Conservation (phyloP, 2,888 invertebrate genomes). For the Caradrina kadenii region DNA sequence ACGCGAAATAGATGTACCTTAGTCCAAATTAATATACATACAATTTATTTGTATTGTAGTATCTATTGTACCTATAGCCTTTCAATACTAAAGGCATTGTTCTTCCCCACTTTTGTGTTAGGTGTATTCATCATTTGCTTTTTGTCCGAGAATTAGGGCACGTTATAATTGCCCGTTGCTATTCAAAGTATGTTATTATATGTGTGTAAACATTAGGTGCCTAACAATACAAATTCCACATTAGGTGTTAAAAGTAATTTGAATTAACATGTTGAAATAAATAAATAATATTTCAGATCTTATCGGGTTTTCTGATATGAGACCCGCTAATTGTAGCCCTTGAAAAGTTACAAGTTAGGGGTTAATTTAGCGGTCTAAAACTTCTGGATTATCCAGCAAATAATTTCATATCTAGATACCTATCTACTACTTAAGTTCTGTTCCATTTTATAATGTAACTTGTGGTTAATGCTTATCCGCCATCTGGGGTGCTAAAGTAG, state of each 20-base stretch:
- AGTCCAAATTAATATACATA: background rate
- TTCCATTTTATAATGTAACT: no score
- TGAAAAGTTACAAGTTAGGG: background rate
- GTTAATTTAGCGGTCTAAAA: background rate
- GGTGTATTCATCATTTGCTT: constrained; percentile 39
- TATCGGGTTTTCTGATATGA: background rate
- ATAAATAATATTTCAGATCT: constrained; percentile 4
- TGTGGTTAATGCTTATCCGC: no score
- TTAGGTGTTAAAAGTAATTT: background rate
- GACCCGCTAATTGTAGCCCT: no score
- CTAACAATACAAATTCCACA: background rate
- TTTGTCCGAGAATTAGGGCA: constrained; percentile 46
- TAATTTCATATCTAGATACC: no score
- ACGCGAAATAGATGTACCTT: constrained; percentile 4
- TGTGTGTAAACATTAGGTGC: background rate
- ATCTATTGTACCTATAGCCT: constrained; percentile 10
- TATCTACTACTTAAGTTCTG: no score
- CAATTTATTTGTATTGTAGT: constrained; percentile 19
- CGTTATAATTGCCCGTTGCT: constrained; percentile 19
- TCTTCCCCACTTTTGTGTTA: constrained; percentile 34
- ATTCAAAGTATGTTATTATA: background rate
- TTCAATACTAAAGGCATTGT: constrained; percentile 44
- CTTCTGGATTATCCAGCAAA: no score
- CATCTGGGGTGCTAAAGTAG: background rate
- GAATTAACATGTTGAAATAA: constrained; percentile 4